Conservation (phyloP, 2,888 invertebrate genomes). For the Phyto melanocephala region DNA sequence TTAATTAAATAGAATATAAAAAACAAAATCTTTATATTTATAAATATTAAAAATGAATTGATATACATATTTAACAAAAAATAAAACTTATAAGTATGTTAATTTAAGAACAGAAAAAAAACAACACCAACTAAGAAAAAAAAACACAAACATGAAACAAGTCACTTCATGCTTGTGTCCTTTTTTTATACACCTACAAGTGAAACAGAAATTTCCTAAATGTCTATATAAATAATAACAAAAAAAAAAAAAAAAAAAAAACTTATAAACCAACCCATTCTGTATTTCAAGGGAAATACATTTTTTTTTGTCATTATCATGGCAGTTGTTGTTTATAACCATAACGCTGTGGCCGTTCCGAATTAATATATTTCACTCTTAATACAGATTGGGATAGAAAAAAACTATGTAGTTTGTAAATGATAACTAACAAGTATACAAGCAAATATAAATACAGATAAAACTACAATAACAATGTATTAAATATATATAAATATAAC, state of each 20-base stretch:
- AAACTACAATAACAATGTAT: slow-evolving; percentile 40
- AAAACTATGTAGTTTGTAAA: slow-evolving; percentile 47
- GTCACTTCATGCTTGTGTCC: slow-evolving; percentile 55
- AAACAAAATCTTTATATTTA: slow-evolving; percentile 10
- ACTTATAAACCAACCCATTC: too few relatives aligned
- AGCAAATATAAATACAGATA: slow-evolving; percentile 1
- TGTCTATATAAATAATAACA: slow-evolving; percentile 51
- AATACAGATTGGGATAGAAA: too few relatives aligned
- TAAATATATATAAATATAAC: slow-evolving; percentile 23
- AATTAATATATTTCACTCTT: too few relatives aligned
- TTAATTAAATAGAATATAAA: neutral
- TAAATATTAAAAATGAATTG: neutral
- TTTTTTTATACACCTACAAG: slow-evolving; percentile 56
- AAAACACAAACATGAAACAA: slow-evolving; percentile 34
- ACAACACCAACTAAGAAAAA: slow-evolving; percentile 51
- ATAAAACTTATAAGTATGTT: neutral
- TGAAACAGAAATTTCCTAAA: slow-evolving; percentile 61
- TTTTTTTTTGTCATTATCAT: too few relatives aligned
- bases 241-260: neutral
- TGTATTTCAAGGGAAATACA: too few relatives aligned
- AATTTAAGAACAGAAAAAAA: slow-evolving; percentile 30
- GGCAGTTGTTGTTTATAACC: too few relatives aligned
- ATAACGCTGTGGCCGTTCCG: too few relatives aligned
- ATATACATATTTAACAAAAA: neutral
- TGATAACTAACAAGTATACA: neutral